These are phyloP conservation scores for Anoplolepis gracilipes DNA, from an alignment of 1,140 invertebrate genomes.

Conservation along the genomic window DNA sequence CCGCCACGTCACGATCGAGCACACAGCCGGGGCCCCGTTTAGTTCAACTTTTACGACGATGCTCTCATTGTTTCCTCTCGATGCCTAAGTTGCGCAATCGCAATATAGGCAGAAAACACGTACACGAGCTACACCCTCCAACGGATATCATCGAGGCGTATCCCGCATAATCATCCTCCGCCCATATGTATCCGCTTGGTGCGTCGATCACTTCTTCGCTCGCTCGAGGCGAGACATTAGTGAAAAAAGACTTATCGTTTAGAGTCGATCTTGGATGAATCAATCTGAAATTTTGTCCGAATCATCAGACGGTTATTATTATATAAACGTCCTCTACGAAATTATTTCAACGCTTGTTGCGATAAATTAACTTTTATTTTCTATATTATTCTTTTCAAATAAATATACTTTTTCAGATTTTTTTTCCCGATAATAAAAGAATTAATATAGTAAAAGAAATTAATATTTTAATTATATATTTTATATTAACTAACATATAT, in stretches of 20 bases:
- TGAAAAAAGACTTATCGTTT: not conserved
- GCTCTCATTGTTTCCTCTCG: constrained; percentile 20
- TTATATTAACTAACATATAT: too few relatives aligned
- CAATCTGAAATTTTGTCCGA: not conserved
- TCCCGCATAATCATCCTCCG: constrained; percentile 14
- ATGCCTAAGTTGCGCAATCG: constrained; percentile 65
- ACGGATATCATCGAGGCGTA: constrained; percentile 40
- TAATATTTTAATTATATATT: too few relatives aligned
- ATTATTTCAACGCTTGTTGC: too few relatives aligned
- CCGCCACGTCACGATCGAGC: constrained; percentile 42
- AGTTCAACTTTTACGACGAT: constrained; percentile 22
- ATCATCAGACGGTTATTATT: not conserved
- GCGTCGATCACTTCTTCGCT: not conserved
- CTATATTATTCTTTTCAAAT: too few relatives aligned
- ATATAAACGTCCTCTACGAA: not conserved
- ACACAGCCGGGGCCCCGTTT: not conserved
- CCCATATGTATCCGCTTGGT: not conserved
- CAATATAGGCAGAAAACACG: not conserved
- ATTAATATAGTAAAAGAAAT: not conserved
- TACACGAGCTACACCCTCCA: constrained; percentile 1
- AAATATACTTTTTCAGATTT: too few relatives aligned
- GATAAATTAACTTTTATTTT: too few relatives aligned
- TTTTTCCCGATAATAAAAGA: constrained; percentile 1
- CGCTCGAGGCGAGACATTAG: not conserved
- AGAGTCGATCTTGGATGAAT: not conserved